Evolutionary conservation across 92 coral and sea anemone genomes (phyloP).

Genomic region (Desmophyllum pertusum): DNA sequence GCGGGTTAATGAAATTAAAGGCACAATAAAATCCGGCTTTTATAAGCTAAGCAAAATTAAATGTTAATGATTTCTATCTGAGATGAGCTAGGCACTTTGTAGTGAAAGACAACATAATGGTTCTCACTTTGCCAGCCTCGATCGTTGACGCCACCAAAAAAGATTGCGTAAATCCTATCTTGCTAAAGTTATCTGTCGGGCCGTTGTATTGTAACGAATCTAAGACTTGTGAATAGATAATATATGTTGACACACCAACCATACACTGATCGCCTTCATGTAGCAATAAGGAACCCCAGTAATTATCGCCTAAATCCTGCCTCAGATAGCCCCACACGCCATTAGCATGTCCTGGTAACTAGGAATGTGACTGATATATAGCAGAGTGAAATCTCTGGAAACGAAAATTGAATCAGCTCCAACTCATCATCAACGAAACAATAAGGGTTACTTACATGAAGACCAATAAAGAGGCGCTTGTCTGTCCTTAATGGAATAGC

Average conservation of each 20-base stretch:
- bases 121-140: no score
- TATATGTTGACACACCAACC: constrained; percentile 53
- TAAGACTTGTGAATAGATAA: constrained; percentile 14
- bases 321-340: constrained; percentile 5
- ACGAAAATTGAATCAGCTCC: neutral
- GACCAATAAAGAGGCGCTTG: no score
- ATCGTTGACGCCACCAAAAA: no score
- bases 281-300: constrained; percentile 65
- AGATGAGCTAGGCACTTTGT: no score
- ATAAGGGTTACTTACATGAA: no score
- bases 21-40: no score
- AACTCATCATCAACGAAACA: no score
- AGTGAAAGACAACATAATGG: no score
- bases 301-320: constrained; percentile 45
- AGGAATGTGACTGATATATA: constrained; percentile 52
- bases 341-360: constrained; percentile 43
- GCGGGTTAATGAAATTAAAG: no score
- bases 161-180: constrained; percentile 42
- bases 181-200: constrained; percentile 45
- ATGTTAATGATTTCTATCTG: no score
- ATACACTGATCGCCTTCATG: constrained; percentile 20
- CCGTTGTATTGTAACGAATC: constrained; percentile 57
- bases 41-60: no score
- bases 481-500: no score
- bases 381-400: constrained; percentile 51